Base-by-base conservation (phyloP, 1,140 invertebrate genomes). In the Pemphigus obesinymphae region DNA sequence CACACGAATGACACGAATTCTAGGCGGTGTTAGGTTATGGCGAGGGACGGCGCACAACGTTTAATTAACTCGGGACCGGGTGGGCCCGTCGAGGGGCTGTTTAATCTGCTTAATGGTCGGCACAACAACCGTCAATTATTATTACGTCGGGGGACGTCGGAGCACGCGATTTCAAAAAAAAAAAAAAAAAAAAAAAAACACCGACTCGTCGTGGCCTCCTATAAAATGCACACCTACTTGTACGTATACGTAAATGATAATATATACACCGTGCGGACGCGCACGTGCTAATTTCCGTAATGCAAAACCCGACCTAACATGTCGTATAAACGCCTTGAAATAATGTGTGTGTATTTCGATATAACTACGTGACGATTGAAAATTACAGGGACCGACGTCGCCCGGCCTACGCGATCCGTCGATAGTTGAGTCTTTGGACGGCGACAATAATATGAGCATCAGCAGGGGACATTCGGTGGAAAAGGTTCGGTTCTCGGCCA, bases 61-160 rank as follows among this genome's bases (percentile, higher is more conserved):
- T 78, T 78, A 53, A 78, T 78, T 78, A 78, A 78, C 73, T 58
- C 73, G 61, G 29, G 6, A 63, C 15, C 0, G 29, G 15, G 8
- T n/a, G 58, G 1, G 58, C 7, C 26, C 15, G 2, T 20, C 29
- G 11, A 7, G 45, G n/a, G 34, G 37, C 5, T 61, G 53, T 80
- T 80, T 80, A 80, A 80, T 80, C 50, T 80, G 53, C 53, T 61
- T 80, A 80, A 80, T 80, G 76, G 76, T 73, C n/a, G 34, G 37
- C 23, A 31, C 23, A 78, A 78, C 75, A 78, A 58, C 53, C 76
- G 76, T 80, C 76, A 58, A 61, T 80, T 80, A 80, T 80, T 61
- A 31, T 76, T 23, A 26, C 13, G 76, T 63, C 55, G 15, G 37
- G 17, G 76, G 23, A 61, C 55, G 34, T 80, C 45, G n/a, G n/a